Base-by-base conservation (phyloP, 2,888 invertebrate species). In the Coleophora deauratella region DNA sequence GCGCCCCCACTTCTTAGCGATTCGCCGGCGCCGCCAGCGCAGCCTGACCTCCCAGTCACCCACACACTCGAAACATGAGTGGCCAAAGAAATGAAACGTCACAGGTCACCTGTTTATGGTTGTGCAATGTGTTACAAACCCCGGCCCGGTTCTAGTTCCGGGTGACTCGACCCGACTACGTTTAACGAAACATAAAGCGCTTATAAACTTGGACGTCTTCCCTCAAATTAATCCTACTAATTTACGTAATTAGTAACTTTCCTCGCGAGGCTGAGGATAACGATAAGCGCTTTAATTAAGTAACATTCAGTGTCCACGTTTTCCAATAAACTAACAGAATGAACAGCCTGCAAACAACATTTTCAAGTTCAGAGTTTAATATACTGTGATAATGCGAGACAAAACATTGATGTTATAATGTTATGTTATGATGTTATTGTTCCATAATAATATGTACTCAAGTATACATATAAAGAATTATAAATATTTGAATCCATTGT, bases 151-250 rank as follows among this genome's bases (percentile, higher is more conserved):
- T 43, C 46, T 40, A 44, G 46, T 56, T 59, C 54, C 58, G 61
- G 57, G 54, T 52, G 57, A 54, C 44, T 21, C 21, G 21, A 21
- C 21, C 21, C 21, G 21, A 21, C 21, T 21, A 21, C 21, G 21
- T 6, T 6, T 62, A 61, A 54, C 47, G 52, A 56, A 53, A 52
- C 51, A 48, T 50, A 41, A 49, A 55, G 50, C 56, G 55, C 48
- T 59, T 57, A 21, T 21, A 43, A 57, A 64, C 63, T 66, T 62
- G 50, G 52, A 59, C 41, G 62, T 54, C 61, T 67, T 64, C 61
- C 52, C 59, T 57, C 21, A 57, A 60, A 61, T 62, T 53, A 50
- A 52, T 52, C 54, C 58, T 57, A 55, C 62, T 60, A 59, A 58
- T 57, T 61, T 53, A 59, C 51, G 50, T 57, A 60, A 65, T 63